Evolutionary conservation across 2,888 invertebrate species (phyloP).

Genomic region (Dryadula phaetusa): DNA sequence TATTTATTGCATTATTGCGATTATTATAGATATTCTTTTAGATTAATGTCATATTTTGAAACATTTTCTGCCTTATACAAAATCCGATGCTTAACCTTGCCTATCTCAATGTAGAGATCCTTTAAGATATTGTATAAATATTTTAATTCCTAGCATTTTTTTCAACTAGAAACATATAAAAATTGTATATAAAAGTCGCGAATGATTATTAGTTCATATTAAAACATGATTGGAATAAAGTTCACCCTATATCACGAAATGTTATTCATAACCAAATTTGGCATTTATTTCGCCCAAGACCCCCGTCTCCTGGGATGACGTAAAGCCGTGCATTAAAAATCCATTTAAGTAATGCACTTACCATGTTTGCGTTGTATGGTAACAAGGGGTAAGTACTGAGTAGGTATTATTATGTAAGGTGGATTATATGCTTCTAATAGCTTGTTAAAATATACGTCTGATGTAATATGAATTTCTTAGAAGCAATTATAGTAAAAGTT

Average conservation of each 20-base stretch:
- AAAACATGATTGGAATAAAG: neutral
- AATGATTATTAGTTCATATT: no score
- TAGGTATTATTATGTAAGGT: slow-evolving; percentile 3
- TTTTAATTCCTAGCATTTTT: no score
- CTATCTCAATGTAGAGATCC: no score
- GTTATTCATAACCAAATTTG: slow-evolving; percentile 19
- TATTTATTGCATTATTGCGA: no score
- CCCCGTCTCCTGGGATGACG: slow-evolving; percentile 28
- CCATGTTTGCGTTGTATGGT: slow-evolving; percentile 58
- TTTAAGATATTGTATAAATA: no score
- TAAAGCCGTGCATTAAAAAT: slow-evolving; percentile 56
- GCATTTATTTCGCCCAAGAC: slow-evolving; percentile 19
- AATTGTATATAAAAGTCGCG: no score
- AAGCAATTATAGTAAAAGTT: neutral
- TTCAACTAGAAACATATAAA: no score
- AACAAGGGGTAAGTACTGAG: slow-evolving; percentile 8
- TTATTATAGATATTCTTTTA: no score
- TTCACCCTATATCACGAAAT: neutral
- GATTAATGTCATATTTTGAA: no score
- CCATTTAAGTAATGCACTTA: slow-evolving; percentile 70
- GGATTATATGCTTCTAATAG: slow-evolving; percentile 10
- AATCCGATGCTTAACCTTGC: no score
- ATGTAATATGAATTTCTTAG: neutral
- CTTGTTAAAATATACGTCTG: neutral
- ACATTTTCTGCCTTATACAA: no score